Evolutionary conservation across 2,888 invertebrate genomes (phyloP).

Genomic region (Drosophila ochracea): DNA sequence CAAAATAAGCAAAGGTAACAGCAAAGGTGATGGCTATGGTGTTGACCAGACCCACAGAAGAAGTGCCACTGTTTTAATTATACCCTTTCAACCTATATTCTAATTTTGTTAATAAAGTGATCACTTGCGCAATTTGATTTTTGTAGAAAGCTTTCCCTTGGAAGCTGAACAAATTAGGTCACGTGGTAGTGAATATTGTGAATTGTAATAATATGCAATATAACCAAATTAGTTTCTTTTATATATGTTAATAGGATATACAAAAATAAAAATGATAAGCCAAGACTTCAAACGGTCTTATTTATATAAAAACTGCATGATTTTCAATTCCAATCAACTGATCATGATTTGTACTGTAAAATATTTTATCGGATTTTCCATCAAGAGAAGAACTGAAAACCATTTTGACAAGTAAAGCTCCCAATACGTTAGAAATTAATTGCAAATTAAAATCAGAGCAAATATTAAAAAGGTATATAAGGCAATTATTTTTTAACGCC

Average conservation of each 20-base stretch:
- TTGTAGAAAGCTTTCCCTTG: not conserved
- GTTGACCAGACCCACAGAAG: not conserved
- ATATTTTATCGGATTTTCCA: not conserved
- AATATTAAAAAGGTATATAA: not conserved
- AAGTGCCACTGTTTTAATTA: not conserved
- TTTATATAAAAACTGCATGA: not conserved
- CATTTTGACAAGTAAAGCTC: not conserved
- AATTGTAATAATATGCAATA: not conserved
- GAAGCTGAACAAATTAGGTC: not conserved
- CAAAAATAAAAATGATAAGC: not conserved
- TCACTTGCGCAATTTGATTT: not conserved
- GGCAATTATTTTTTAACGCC: not conserved
- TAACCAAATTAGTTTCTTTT: not conserved
- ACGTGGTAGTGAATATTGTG: not conserved
- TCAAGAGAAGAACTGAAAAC: not conserved
- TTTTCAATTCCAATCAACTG: not conserved
- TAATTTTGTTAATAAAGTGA: slow-evolving; percentile 1
- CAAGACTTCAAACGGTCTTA: not conserved
- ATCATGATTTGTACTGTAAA: not conserved
- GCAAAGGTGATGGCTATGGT: not conserved
- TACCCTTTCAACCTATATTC: not conserved
- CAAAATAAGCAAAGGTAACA: slow-evolving; percentile 18
- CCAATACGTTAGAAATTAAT: not conserved
- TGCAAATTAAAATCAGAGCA: not conserved
- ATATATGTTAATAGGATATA: not conserved